Percentiles rank a stretch among this genome's conserved stretches.
Evolutionary conservation across 2,797 vertebrate genomes (phyloP).

Genomic region (Coregonus ussuriensis): DNA sequence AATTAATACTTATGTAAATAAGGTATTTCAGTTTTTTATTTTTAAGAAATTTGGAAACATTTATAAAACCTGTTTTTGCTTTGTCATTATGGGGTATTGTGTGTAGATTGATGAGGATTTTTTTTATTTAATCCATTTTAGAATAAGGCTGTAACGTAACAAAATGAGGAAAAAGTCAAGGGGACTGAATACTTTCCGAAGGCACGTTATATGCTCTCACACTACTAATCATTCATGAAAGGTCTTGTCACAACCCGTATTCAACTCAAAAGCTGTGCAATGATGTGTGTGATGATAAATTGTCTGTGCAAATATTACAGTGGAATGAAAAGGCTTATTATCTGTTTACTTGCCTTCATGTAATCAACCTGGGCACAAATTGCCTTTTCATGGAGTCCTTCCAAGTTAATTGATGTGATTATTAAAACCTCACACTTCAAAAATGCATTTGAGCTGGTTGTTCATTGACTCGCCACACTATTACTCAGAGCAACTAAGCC

Average conservation of each 20-base stretch:
- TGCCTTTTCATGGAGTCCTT: background rate
- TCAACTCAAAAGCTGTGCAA: slow-evolving; percentile 2
- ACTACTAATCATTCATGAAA: background rate
- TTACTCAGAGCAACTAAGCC: background rate
- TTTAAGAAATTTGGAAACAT: too few species aligned
- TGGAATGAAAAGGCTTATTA: slow-evolving; percentile 3
- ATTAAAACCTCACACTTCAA: slow-evolving; percentile 6
- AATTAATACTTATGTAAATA: too few species aligned
- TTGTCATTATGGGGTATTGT: too few species aligned
- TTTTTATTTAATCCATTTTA: too few species aligned
- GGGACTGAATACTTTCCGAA: too few species aligned
- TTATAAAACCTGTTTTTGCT: too few species aligned
- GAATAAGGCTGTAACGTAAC: too few species aligned
- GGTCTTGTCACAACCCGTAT: slow-evolving; percentile 4
- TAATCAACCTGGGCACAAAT: slow-evolving; percentile 16
- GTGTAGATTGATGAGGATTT: too few species aligned
- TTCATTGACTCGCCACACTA: background rate
- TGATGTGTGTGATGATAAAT: background rate
- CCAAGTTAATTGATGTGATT: slow-evolving; percentile 11
- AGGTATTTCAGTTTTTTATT: too few species aligned
- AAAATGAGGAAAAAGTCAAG: too few species aligned
- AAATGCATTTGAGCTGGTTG: background rate
- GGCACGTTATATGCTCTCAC: background rate
- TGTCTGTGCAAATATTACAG: background rate
- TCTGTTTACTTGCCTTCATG: background rate